Conservation (phyloP, 2,797 vertebrate genomes). For the Leucoraja ocellata region DNA sequence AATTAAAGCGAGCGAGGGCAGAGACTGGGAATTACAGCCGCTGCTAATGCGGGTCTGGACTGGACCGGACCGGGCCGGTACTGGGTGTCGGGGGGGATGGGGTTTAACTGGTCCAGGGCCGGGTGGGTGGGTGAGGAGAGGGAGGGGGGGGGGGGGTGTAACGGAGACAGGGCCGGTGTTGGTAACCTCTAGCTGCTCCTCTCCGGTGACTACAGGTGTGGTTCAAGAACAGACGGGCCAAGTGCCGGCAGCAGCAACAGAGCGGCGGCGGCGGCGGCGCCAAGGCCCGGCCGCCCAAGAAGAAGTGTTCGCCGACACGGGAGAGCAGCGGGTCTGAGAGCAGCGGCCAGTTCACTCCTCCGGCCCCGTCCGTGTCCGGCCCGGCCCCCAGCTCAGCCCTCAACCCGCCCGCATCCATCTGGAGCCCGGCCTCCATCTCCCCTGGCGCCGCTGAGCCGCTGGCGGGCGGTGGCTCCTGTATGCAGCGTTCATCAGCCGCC, state of each 20-base stretch:
- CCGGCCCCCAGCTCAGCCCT: constrained; percentile 54
- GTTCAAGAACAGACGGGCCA: constrained; percentile 96
- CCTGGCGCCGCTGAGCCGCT: constrained; percentile 61
- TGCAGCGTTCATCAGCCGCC: constrained; percentile 76
- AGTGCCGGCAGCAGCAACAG: constrained; percentile 75
- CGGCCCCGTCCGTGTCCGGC: constrained; percentile 69
- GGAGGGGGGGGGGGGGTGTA: too few relatives aligned
- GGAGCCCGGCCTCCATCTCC: constrained; percentile 48
- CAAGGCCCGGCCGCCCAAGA: constrained; percentile 86
- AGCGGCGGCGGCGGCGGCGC: constrained; percentile 69
- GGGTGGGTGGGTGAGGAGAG: too few relatives aligned
- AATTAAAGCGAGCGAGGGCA: not conserved
- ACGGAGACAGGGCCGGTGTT: too few relatives aligned
- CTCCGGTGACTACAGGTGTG: constrained; percentile 69
- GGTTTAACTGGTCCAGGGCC: too few relatives aligned
- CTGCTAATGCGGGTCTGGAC: too few relatives aligned
- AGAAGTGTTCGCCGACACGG: constrained; percentile 83
- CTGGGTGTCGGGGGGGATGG: too few relatives aligned
- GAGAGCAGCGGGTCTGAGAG: constrained; percentile 94
- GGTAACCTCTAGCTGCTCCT: not conserved
- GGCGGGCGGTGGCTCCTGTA: constrained; percentile 74
- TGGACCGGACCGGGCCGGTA: too few relatives aligned
- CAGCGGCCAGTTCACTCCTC: constrained; percentile 93
- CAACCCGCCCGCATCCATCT: constrained; percentile 67
- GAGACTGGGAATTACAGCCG: not conserved